These are phyloP conservation scores for Barypeithes pellucidus DNA, from an alignment of 2,888 invertebrate species.

Conservation along the genomic window DNA sequence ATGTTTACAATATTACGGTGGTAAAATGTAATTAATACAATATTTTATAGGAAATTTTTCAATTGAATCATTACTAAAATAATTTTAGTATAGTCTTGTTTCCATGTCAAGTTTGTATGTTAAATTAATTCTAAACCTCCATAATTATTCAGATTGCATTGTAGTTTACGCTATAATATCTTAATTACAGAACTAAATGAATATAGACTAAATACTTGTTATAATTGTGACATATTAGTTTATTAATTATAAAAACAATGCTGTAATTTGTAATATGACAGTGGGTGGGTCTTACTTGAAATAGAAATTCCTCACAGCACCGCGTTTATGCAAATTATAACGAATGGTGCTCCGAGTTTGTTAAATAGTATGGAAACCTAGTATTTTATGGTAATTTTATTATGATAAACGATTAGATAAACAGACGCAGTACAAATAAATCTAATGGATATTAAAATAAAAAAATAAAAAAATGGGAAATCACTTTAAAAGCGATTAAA, in stretches of 20 bases:
- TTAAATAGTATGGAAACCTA: background rate
- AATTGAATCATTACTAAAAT: too few species aligned
- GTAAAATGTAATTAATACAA: too few species aligned
- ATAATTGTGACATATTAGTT: constrained; percentile 17
- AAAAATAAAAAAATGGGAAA: too few species aligned
- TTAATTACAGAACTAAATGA: background rate
- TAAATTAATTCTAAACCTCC: too few species aligned
- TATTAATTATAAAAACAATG: constrained; percentile 6
- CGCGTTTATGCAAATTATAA: background rate
- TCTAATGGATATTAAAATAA: background rate
- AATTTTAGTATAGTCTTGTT: too few species aligned
- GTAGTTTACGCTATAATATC: background rate
- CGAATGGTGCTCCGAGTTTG: background rate
- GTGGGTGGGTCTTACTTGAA: constrained; percentile 18
- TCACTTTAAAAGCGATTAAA: too few species aligned
- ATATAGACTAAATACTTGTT: background rate
- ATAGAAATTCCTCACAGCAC: background rate
- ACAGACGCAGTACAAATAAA: background rate
- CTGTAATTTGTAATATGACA: constrained; percentile 8
- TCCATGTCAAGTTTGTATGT: too few species aligned
- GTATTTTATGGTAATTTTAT: background rate
- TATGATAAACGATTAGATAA: background rate
- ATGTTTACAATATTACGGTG: too few species aligned
- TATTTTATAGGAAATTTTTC: too few species aligned
- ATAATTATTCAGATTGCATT: background rate